These are phyloP conservation scores for Psittacus erithacus DNA, from an alignment of 2,113 vertebrate species.

Conservation along the genomic window DNA sequence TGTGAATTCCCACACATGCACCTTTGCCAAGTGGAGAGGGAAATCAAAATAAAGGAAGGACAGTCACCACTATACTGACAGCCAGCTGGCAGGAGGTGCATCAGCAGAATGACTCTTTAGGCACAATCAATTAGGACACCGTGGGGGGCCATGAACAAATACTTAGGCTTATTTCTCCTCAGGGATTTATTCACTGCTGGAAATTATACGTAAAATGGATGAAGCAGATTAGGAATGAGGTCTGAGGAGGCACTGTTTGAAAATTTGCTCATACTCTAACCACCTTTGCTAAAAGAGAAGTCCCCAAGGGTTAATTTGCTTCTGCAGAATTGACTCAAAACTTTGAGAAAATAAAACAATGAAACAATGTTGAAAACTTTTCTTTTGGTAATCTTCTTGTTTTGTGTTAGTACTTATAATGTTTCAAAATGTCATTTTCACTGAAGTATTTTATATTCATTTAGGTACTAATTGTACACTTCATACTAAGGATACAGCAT, in stretches of 20 bases:
- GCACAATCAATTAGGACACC: not conserved
- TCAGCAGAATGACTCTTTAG: constrained; percentile 35
- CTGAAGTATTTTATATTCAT: not conserved
- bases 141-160: not conserved
- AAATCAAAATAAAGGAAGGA: not conserved
- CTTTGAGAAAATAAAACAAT: not conserved
- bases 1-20: not conserved
- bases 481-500: not conserved
- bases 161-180: not conserved
- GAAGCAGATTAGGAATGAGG: not conserved
- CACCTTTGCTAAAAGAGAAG: not conserved
- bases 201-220: constrained; percentile 1
- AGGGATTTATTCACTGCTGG: constrained; percentile 16
- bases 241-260: not conserved
- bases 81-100: not conserved
- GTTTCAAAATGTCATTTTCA: not conserved
- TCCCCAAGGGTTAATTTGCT: not conserved
- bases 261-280: not conserved
- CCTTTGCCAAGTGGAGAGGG: constrained; percentile 25
- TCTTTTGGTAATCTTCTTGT: not conserved
- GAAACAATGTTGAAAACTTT: not conserved
- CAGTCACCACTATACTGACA: not conserved
- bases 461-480: not conserved
- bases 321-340: not conserved
- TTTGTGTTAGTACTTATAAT: not conserved